These are phyloP conservation scores for Latrodectus elegans DNA, from an alignment of 2,888 invertebrate species.

Conservation along the genomic window DNA sequence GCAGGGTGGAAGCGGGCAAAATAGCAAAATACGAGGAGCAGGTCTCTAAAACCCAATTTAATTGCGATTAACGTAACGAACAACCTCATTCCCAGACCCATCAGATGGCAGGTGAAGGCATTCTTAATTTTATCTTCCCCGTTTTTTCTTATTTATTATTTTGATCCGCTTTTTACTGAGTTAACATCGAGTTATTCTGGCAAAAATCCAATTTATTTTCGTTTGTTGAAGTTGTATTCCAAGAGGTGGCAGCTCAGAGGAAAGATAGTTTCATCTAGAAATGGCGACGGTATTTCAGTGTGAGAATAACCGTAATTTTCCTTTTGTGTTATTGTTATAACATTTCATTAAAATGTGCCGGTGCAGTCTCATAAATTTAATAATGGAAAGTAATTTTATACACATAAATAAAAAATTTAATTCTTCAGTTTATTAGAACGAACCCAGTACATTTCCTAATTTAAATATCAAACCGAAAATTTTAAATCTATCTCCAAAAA, in stretches of 20 bases:
- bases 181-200: constrained; percentile 28
- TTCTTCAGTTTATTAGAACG: too few relatives aligned
- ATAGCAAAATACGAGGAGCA: too few relatives aligned
- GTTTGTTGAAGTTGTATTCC: constrained; percentile 15
- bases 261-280: constrained; percentile 3
- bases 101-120: constrained; percentile 48
- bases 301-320: too few relatives aligned
- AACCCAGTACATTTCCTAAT: too few relatives aligned
- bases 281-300: background rate
- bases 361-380: too few relatives aligned
- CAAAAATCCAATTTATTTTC: constrained; percentile 51
- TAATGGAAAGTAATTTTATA: too few relatives aligned
- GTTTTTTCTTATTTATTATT: constrained; percentile 3
- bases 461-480: too few relatives aligned
- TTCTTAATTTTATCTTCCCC: constrained; percentile 26
- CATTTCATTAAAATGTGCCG: too few relatives aligned
- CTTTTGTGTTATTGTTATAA: too few relatives aligned
- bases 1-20: too few relatives aligned
- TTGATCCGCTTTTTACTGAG: constrained; percentile 15
- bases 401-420: too few relatives aligned
- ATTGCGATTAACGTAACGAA: constrained; percentile 55
- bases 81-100: constrained; percentile 35
- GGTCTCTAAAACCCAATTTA: constrained; percentile 34
- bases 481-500: too few relatives aligned
- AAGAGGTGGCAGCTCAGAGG: background rate